Evolutionary conservation across 1,140 invertebrate species (phyloP).

Genomic region (Zaprionus capensis): DNA sequence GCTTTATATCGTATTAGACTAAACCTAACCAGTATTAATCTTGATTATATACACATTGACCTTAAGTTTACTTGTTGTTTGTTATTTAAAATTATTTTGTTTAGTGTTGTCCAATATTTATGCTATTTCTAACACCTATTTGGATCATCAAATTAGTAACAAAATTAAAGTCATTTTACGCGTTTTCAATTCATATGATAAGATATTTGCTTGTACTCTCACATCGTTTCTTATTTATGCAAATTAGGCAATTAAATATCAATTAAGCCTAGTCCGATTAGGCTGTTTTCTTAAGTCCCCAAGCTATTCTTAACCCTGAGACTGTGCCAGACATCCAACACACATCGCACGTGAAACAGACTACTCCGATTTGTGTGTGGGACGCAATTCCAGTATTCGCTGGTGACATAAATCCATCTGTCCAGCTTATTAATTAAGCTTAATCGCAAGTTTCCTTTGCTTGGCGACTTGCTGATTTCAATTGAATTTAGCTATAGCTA

Average conservation of each 20-base stretch:
- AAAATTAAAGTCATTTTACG: not conserved
- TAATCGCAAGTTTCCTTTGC: constrained; percentile 77
- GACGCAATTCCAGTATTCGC: constrained; percentile 20
- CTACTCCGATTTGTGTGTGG: constrained; percentile 11
- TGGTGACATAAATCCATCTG: constrained; percentile 52
- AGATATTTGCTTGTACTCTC: not conserved
- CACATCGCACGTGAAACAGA: constrained; percentile 42
- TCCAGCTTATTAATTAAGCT: constrained; percentile 75
- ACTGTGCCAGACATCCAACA: constrained; percentile 42
- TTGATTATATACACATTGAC: no score
- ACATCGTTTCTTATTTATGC: constrained; percentile 17
- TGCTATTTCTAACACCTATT: not conserved
- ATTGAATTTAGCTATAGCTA: constrained; percentile 63
- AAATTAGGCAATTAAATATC: constrained; percentile 21
- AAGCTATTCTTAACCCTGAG: constrained; percentile 58
- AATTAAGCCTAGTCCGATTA: constrained; percentile 21
- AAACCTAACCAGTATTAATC: no score
- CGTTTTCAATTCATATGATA: not conserved
- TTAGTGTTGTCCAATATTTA: no score
- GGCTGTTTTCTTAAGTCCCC: not conserved
- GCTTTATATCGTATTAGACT: no score
- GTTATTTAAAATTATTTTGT: not conserved
- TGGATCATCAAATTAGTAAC: not conserved
- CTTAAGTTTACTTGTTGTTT: not conserved
- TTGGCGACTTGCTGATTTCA: constrained; percentile 32